These are phyloP conservation scores for Lasioglossum villosulum DNA, from an alignment of 2,888 invertebrate species.

Conservation along the genomic window DNA sequence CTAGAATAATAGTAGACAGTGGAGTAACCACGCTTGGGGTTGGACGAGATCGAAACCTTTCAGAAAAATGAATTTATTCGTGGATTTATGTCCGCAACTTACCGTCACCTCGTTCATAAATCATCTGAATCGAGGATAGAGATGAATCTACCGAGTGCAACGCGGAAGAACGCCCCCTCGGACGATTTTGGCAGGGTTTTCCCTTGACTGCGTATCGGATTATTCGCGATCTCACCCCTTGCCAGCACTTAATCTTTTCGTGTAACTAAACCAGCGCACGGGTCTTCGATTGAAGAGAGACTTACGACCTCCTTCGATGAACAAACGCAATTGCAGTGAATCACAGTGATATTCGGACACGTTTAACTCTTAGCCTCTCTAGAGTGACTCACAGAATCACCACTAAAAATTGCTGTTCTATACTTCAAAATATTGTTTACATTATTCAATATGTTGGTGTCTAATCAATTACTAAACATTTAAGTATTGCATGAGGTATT, in stretches of 20 bases:
- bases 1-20: slow-evolving; percentile 38
- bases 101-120: slow-evolving; percentile 76
- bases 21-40: slow-evolving; percentile 45
- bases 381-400: no score
- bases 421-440: no score
- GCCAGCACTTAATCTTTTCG: slow-evolving; percentile 43
- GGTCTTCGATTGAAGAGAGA: slow-evolving; percentile 10
- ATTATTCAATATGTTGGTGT: no score
- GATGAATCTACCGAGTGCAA: slow-evolving; percentile 38
- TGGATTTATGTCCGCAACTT: slow-evolving; percentile 75
- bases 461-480: no score
- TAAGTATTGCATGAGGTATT: no score
- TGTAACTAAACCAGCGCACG: slow-evolving; percentile 28
- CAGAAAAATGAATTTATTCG: slow-evolving; percentile 82
- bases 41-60: slow-evolving; percentile 76
- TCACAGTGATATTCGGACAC: no score
- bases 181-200: slow-evolving; percentile 48
- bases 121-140: slow-evolving; percentile 68
- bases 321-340: background rate
- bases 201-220: slow-evolving; percentile 27
- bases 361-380: no score
- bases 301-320: slow-evolving; percentile 7
- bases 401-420: no score
- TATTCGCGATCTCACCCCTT: slow-evolving; percentile 33
- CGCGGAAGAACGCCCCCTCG: slow-evolving; percentile 44